These are phyloP conservation scores for Acrobasis suavella DNA, from an alignment of 2,888 invertebrate species.

Conservation along the genomic window DNA sequence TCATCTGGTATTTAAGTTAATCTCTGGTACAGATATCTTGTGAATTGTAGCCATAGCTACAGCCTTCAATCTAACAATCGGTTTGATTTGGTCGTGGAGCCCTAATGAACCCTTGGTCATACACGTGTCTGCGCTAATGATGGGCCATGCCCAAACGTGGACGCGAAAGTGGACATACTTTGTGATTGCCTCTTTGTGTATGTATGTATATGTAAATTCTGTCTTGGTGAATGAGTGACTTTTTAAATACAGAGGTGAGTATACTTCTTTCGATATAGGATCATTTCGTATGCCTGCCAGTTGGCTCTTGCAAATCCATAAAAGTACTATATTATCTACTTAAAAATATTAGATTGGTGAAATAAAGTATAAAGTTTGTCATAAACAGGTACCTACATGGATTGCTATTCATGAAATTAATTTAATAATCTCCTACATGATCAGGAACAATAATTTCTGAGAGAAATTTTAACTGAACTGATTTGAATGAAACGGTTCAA, in stretches of 20 bases:
- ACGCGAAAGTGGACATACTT: constrained; percentile 8
- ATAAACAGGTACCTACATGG: too few relatives aligned
- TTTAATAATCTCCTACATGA: too few relatives aligned
- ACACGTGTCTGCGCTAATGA: constrained; percentile 19
- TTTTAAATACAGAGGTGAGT: neutral
- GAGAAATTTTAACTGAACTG: too few relatives aligned
- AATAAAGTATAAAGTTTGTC: too few relatives aligned
- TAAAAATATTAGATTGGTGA: too few relatives aligned
- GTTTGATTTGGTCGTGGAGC: constrained; percentile 33
- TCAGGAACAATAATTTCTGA: too few relatives aligned
- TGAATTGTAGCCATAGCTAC: neutral
- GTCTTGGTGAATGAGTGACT: neutral
- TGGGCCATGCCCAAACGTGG: constrained; percentile 19
- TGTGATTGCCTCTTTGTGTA: neutral
- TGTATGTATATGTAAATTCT: constrained; percentile 3
- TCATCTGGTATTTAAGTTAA: neutral
- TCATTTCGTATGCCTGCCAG: too few relatives aligned
- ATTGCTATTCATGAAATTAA: too few relatives aligned
- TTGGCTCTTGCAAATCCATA: too few relatives aligned
- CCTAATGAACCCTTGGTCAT: constrained; percentile 21
- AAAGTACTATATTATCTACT: too few relatives aligned
- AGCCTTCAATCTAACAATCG: constrained; percentile 30
- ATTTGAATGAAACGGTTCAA: too few relatives aligned
- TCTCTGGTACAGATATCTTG: constrained; percentile 1
- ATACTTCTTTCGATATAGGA: too few relatives aligned